Evolutionary conservation across 2,888 invertebrate species (phyloP).

Genomic region (Neuroscelio doddi): DNA sequence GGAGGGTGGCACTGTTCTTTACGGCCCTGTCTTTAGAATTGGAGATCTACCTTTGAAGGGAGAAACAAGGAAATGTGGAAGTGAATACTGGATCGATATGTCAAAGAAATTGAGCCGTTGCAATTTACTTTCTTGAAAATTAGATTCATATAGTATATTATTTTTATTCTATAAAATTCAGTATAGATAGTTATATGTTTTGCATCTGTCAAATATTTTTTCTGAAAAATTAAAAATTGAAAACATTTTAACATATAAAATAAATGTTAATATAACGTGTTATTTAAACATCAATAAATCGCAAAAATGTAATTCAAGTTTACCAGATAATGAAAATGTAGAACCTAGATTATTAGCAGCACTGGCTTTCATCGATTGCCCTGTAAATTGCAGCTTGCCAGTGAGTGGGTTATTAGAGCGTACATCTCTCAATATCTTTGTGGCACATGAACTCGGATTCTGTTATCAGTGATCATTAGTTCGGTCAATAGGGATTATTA

Average conservation of each 20-base stretch:
- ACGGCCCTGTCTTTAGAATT: conserved; percentile 21
- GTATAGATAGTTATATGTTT: too few species aligned
- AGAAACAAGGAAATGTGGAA: neutral
- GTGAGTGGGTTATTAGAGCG: conserved; percentile 28
- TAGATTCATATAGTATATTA: too few species aligned
- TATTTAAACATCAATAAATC: too few species aligned
- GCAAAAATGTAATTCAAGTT: too few species aligned
- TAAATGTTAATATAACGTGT: too few species aligned
- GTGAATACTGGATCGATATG: neutral
- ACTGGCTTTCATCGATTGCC: conserved; percentile 28
- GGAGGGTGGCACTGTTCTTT: neutral
- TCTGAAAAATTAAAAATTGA: too few species aligned
- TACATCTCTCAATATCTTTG: conserved; percentile 28
- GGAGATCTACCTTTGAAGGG: neutral
- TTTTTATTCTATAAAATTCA: too few species aligned
- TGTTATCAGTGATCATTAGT: conserved; percentile 24
- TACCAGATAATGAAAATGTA: neutral
- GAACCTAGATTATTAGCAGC: neutral
- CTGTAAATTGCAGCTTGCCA: conserved; percentile 18
- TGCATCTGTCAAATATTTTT: too few species aligned
- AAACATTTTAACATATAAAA: too few species aligned
- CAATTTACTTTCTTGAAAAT: too few species aligned
- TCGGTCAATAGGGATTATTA: conserved; percentile 29
- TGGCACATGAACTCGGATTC: conserved; percentile 8
- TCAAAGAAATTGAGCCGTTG: too few species aligned